phyloP scores from a whole-genome alignment of 2,113 vertebrate species.

The Neodon shergylaensis region DNA sequence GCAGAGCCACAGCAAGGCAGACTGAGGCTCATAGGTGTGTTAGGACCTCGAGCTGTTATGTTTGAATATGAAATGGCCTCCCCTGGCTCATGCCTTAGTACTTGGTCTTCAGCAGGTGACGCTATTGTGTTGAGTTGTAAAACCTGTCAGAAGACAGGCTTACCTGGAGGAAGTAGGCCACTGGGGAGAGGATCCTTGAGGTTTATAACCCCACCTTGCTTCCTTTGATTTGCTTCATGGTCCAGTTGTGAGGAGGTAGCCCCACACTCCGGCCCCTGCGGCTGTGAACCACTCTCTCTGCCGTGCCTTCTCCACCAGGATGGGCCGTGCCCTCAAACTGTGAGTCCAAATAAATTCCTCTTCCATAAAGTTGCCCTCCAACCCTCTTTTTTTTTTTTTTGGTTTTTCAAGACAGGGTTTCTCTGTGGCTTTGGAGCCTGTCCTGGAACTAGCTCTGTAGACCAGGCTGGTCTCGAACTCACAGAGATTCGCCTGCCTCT shows the following conservation, averaged over 20 bases:
- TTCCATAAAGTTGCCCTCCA: too few relatives aligned
- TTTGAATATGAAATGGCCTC: not conserved
- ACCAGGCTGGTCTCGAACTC: too few relatives aligned
- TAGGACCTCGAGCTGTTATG: not conserved
- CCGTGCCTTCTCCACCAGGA: not conserved
- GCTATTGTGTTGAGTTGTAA: not conserved
- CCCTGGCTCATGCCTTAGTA: not conserved
- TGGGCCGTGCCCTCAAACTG: not conserved
- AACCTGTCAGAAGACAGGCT: not conserved
- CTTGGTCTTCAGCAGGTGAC: not conserved
- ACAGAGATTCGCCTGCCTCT: too few relatives aligned
- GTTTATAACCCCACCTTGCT: not conserved
- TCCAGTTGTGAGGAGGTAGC: not conserved
- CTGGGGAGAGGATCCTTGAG: not conserved
- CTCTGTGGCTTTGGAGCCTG: too few relatives aligned
- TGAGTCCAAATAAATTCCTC: not conserved
- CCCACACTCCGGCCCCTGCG: accelerated
- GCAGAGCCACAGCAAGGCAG: not conserved
- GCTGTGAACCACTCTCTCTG: not conserved
- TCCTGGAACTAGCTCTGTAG: too few relatives aligned
- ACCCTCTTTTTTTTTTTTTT: too few relatives aligned
- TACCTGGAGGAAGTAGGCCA: not conserved
- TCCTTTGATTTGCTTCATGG: not conserved
- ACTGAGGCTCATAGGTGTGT: not conserved
- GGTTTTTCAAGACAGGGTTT: too few relatives aligned